Evolutionary conservation across 2,113 vertebrate species (phyloP), one percentile per base, ranked within the genome.

Genomic region (Misgurnus anguillicaudatus): DNA sequence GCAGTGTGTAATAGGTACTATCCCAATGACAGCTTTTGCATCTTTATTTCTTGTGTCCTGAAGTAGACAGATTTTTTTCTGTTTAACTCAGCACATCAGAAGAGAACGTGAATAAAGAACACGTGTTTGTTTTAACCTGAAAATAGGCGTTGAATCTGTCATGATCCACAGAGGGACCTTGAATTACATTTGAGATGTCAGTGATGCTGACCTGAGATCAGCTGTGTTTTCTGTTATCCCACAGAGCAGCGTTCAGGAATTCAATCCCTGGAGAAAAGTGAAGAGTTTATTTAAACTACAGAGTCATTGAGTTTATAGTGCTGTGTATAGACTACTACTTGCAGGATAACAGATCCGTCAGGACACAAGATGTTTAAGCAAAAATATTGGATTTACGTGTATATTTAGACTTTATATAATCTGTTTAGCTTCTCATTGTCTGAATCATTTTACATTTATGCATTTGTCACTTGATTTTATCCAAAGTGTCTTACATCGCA

Each of bases 191-290:
- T 9, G 45, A 75, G 64, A 71, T 53, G 42, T 72, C 19, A 55
- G 6, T 42, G 78, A 58, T 72, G 36, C 17, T 16, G 66, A 39
- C 57, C 47, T 64, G 42, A 70, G 31, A 61, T 4, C 21, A 57
- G 41, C 61, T 62, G 11, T 82, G 77, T 86, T 73, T 79, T 42
- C 41, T 51, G 51, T 64, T 66, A 78, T 69, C 70, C 62, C 36
- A 66, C 57, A 53, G 69, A 47, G 64, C 57, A 51, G 67, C 9
- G 58, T 75, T 5, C 47, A 84, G 86, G 75, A 86, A 87, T 86
- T 75, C 13, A 79, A 85, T 91, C 87, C 85, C 84, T 88, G 82
- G 51, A n/a, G 53, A n/a, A 57, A 57, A 76, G 61, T 55, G 68
- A 68, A 60, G 24, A 41, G 66, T 48, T 73, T 78, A 62, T 78